Evolutionary conservation across 2,888 invertebrate species (phyloP), one percentile per base, ranked within the genome.

Genomic region (Monoplex corrugatus): DNA sequence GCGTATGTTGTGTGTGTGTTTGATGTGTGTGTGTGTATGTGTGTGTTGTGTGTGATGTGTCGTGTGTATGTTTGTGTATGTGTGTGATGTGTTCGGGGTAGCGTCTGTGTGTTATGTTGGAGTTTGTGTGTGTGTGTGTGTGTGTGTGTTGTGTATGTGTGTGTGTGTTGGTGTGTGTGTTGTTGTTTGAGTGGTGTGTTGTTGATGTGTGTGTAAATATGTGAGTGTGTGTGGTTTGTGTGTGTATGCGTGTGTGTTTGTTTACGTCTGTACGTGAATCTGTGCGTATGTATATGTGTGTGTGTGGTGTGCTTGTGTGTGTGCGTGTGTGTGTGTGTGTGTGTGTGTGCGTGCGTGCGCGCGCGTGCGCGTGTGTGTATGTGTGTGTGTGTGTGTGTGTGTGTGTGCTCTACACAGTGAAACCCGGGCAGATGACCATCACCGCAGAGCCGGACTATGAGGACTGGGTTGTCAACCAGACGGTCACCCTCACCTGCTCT

Each of bases 221-320:
- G n/a, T 35, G 32, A 13, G 38, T 35, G 40, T 40, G 35, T 28
- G 28, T 40, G 40, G n/a, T n/a, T n/a, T 35, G 40, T 28, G 10
- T 28, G 38, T 68, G 86, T 68, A n/a, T 68, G 68, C 63, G 28
- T 86, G 86, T 63, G 50, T 86, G 68, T 63, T 16, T 86, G 86
- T 86, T 28, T 86, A 68, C 68, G 45, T 86, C 32, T 87, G 35
- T 87, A 75, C 45, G 35, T 75, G 87, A 75, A 32, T 87, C 44
- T 87, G 43, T 87, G 40, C n/a, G 86, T 38, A 43, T 68, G 68
- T 68, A n/a, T 68, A n/a, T 68, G 68, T 68, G 68, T 68, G 68
- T 68, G 68, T 68, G 68, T 68, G n/a, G n/a, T n/a, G 68, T 68
- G 68, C n/a, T 19, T 68, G 68, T 23, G 68, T 68, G 19, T n/a